Evolutionary conservation across 2,888 invertebrate genomes (phyloP), one percentile per base, ranked within the genome.

Genomic region (Lycocerus yunnanus): DNA sequence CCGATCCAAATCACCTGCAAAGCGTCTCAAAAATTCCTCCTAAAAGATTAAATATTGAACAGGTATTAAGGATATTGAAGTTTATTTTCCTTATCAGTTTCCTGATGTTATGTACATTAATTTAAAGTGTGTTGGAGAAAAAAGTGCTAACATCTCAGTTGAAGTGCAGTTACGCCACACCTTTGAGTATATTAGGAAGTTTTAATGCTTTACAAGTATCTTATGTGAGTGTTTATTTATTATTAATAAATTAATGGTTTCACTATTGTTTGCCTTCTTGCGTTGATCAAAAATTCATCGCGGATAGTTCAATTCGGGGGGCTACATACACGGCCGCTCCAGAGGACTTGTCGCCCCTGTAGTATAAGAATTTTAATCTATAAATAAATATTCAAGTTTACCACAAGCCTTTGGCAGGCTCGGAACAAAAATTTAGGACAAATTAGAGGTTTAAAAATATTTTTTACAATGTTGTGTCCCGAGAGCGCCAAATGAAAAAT

Each of bases 11-110:
- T 74, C 71, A 65, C 58, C 58, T 68, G 58, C 68, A 58, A 18
- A 58, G 58, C 14, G 18, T 58, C 58, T 63, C 18, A 58, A 71
- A 74, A 59, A 66, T 58, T 76, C 73, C 73, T 73, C 21, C 20
- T 71, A 75, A 67, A 75, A 78, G 71, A n/a, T 63, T 15, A 77
- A 80, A 80, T 80, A 80, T 80, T 80, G 80, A 78, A 78, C 80
- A 80, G 80, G 80, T 80, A 76, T 77, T 80, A 76, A 76, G 78
- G 77, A 79, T 79, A 78, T 78, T 72, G 73, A 68, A 73, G 77
- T 78, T 77, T 78, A 72, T 72, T 79, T 78, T 75, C 16, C 75
- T 77, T 79, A 79, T 79, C 78, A 76, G 77, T 78, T 79, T 78
- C 78, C 77, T 77, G 72, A 73, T 73, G 71, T 73, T 27, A 72